Evolutionary conservation across 2,888 invertebrate species (phyloP).

Genomic region (Cenopis cana): DNA sequence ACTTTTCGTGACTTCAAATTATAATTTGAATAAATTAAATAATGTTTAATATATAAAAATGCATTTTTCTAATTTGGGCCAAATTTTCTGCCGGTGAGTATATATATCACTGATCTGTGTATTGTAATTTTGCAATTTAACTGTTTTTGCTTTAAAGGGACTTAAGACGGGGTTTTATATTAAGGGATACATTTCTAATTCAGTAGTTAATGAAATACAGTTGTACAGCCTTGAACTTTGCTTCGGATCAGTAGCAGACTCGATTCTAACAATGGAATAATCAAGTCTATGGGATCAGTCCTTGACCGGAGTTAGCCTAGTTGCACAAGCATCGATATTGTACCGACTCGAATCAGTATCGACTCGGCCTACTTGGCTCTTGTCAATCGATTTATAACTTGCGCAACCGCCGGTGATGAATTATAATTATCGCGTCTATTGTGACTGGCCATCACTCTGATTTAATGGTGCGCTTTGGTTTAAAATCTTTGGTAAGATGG

Average conservation of each 20-base stretch:
- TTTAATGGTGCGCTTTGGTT: constrained; percentile 49
- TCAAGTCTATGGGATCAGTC: constrained; percentile 62
- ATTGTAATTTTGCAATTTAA: too few species aligned
- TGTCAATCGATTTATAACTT: constrained; percentile 67
- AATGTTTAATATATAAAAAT: too few species aligned
- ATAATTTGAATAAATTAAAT: too few species aligned
- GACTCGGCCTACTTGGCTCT: constrained; percentile 67
- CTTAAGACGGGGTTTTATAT: background rate
- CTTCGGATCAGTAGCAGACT: constrained; percentile 41
- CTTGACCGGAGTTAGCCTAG: constrained; percentile 76
- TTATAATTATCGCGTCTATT: constrained; percentile 64
- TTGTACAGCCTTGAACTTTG: constrained; percentile 42
- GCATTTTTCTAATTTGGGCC: too few species aligned
- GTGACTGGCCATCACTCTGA: constrained; percentile 58
- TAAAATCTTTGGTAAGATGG: constrained; percentile 27
- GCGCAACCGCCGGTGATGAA: constrained; percentile 67
- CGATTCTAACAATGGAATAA: constrained; percentile 57
- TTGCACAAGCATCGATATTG: constrained; percentile 71
- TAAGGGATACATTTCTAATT: background rate
- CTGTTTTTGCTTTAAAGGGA: too few species aligned
- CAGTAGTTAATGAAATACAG: constrained; percentile 16
- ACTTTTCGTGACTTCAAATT: too few species aligned
- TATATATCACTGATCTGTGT: too few species aligned
- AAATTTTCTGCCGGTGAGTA: too few species aligned
- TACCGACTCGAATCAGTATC: constrained; percentile 70